Evolutionary conservation across 2,113 vertebrate genomes (phyloP), one percentile per base, ranked within the genome.

Genomic region (Gambusia holbrooki): DNA sequence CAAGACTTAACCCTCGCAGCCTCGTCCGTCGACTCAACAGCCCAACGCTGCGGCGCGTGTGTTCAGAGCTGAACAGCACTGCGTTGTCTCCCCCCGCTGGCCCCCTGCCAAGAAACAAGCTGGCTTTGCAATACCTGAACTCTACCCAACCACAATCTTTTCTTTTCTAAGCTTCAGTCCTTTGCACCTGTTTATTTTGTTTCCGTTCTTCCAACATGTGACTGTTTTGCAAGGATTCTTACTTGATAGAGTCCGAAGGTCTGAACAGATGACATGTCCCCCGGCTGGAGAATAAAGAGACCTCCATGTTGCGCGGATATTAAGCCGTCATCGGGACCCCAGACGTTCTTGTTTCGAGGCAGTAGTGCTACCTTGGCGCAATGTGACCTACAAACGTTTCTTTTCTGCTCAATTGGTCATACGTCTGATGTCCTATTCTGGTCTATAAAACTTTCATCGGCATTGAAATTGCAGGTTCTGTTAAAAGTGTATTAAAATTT

Each of bases 21-120:
- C 15, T 37, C 62, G 27, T 77, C 76, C 85, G 83, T 76, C 81
- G 73, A 72, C 82, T 89, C 90, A 87, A 88, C 89, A 85, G 86
- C 71, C 88, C 81, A 84, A 89, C 86, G 94, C 91, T 93, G 88
- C 89, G 93, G 83, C 89, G 91, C 90, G 82, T 74, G 73, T 91
- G 88, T 91, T 93, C 90, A 93, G 90, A 85, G 84, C 87, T 14
- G 74, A 80, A 90, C 86, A 90, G 89, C 82, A 11, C 73, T 76
- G 88, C 81, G 93, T 95, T 94, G 93, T 94, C 83, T 90, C 65
- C 48, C 69, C 11, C 19, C 17, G 65, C 60, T 92, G 93, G 94
- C 88, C 73, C 45, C 63, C 84, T 79, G 92, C 94, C 93, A 93
- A 78, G 64, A 84, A 87, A 84, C 77, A 30, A 70, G 79, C 85